A percentile compares a stretch with the other conserved stretches of the same genome.
These are phyloP conservation scores for Synergus gifuensis DNA, from an alignment of 2,888 invertebrate genomes.

Conservation along the genomic window DNA sequence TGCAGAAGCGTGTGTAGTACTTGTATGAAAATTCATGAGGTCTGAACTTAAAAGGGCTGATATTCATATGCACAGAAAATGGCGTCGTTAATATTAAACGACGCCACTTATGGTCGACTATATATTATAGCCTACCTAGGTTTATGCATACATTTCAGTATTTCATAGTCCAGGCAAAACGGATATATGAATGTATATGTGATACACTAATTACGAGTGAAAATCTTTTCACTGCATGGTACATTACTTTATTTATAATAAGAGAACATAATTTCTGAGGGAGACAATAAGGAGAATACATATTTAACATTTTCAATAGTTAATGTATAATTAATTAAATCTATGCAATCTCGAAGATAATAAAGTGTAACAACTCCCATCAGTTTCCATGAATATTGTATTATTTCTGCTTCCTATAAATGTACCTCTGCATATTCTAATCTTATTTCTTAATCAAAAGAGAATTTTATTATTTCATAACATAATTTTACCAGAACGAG, in stretches of 20 bases:
- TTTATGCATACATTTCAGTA: not conserved
- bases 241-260: conserved; percentile 9
- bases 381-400: not conserved
- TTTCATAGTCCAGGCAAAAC: not conserved
- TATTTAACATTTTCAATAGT: not conserved
- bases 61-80: conserved; percentile 75
- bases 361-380: not conserved
- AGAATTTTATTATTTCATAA: not conserved
- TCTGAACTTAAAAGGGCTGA: conserved; percentile 69
- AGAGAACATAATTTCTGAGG: not conserved
- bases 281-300: not conserved
- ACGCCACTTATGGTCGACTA: conserved; percentile 69
- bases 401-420: not conserved
- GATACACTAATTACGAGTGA: not conserved
- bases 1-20: conserved; percentile 41
- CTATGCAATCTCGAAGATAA: not conserved
- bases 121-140: conserved; percentile 5
- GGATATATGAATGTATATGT: not conserved
- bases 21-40: conserved; percentile 75
- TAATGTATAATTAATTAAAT: not conserved
- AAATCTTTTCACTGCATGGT: not conserved
- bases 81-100: conserved; percentile 77
- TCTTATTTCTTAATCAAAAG: no score
- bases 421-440: no score
- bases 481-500: not conserved